Conservation (phyloP, 2,888 invertebrate species). For the Pherbina coryleti region DNA sequence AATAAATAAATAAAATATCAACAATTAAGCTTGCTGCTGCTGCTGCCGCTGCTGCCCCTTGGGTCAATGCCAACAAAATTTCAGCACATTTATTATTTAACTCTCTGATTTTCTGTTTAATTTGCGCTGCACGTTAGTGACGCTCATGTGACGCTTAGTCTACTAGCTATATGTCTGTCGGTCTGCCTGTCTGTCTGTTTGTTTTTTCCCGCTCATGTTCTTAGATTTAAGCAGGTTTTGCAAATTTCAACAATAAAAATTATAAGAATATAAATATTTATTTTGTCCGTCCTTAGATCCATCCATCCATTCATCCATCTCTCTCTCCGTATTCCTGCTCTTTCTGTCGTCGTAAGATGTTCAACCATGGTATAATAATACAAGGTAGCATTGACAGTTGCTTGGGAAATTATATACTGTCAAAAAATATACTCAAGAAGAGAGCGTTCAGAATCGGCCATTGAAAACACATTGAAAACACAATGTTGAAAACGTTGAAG, state of each 20-base stretch:
- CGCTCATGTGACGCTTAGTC: too few relatives aligned
- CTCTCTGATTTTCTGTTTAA: too few relatives aligned
- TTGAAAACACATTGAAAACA: too few relatives aligned
- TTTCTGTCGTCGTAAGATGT: neutral
- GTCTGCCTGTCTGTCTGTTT: neutral
- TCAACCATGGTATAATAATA: too few relatives aligned
- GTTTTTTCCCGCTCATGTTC: neutral
- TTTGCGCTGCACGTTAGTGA: too few relatives aligned
- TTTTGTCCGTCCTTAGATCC: neutral
- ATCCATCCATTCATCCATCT: neutral
- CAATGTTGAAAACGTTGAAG: too few relatives aligned
- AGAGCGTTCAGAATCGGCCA: too few relatives aligned
- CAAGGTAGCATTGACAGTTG: too few relatives aligned
- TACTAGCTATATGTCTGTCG: neutral
- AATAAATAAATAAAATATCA: conserved; percentile 11
- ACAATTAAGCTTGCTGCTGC: neutral
- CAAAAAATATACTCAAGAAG: too few relatives aligned
- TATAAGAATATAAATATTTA: too few relatives aligned
- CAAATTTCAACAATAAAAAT: neutral
- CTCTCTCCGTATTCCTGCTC: neutral
- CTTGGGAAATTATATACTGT: too few relatives aligned
- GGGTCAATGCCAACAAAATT: conserved; percentile 14
- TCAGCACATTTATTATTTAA: neutral
- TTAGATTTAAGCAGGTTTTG: neutral
- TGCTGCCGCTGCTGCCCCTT: conserved; percentile 3